Conservation (phyloP, 2,888 invertebrate species). For the Cryptocephalus moraei region DNA sequence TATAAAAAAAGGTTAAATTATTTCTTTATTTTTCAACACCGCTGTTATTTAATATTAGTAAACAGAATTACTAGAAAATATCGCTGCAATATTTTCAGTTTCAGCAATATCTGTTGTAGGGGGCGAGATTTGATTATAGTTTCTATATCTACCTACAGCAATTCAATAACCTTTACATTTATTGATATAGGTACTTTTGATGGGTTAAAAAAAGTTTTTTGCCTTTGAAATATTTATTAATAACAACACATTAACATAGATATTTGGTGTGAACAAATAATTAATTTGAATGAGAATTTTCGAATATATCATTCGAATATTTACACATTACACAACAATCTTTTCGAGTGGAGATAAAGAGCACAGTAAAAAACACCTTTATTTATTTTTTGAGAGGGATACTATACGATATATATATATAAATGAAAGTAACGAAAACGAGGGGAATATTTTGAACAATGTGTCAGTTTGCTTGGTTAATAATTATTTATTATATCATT, state of each 20-base stretch:
- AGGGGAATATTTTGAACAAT: conserved; percentile 17
- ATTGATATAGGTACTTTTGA: too few species aligned
- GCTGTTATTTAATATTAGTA: too few species aligned
- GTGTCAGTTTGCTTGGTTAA: conserved; percentile 13
- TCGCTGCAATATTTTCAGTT: too few species aligned
- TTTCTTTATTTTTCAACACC: too few species aligned
- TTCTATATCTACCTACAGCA: too few species aligned
- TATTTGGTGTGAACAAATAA: conserved; percentile 41
- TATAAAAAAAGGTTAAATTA: too few species aligned
- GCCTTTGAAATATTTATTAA: conserved; percentile 14
- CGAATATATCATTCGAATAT: conserved; percentile 27
- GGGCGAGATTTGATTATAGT: too few species aligned
- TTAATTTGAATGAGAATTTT: conserved; percentile 30
- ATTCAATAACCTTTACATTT: too few species aligned
- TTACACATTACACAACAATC: conserved; percentile 33
- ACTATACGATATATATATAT: background rate
- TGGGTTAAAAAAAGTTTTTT: too few species aligned
- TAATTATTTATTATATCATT: conserved; percentile 4
- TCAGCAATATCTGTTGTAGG: too few species aligned
- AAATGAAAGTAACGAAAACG: conserved; percentile 9
- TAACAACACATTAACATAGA: conserved; percentile 43
- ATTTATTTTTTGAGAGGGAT: conserved; percentile 6
- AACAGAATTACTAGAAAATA: too few species aligned
- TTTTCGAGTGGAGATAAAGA: conserved; percentile 20
- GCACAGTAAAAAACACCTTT: conserved; percentile 24